A percentile compares a stretch with the other conserved stretches of the same genome.
These are phyloP conservation scores for Parus major DNA, from an alignment of 2,113 vertebrate species.

Conservation along the genomic window DNA sequence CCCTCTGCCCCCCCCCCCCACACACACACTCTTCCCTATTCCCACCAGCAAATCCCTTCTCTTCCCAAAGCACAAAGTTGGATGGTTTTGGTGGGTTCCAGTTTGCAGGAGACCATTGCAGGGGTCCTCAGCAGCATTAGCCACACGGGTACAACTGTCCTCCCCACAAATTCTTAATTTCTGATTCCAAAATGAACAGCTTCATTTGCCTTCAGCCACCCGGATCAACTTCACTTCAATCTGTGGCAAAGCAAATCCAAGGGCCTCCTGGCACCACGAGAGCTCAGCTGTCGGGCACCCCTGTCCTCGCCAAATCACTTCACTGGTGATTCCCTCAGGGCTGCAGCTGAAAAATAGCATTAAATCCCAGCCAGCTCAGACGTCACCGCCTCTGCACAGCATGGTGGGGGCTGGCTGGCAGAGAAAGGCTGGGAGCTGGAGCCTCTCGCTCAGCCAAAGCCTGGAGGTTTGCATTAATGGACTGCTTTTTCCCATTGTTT, in stretches of 20 bases:
- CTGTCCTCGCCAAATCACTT: neutral
- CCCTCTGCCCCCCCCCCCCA: rapidly evolving
- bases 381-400: neutral
- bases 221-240: neutral
- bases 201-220: neutral
- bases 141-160: rapidly evolving
- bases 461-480: neutral
- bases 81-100: neutral
- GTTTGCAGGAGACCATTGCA: neutral
- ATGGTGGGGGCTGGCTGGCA: neutral
- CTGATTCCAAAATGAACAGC: neutral
- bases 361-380: neutral
- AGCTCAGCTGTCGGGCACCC: rapidly evolving
- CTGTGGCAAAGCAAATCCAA: neutral
- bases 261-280: neutral
- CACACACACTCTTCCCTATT: neutral
- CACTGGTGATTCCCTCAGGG: neutral
- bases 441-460: neutral
- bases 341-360: neutral
- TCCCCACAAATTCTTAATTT: neutral
- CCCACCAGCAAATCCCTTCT: neutral
- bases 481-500: neutral
- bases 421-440: neutral
- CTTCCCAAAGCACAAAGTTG: neutral
- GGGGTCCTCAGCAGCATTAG: neutral